phyloP scores from a whole-genome alignment of 2,888 invertebrate genomes.

The Drosophila rubida region DNA sequence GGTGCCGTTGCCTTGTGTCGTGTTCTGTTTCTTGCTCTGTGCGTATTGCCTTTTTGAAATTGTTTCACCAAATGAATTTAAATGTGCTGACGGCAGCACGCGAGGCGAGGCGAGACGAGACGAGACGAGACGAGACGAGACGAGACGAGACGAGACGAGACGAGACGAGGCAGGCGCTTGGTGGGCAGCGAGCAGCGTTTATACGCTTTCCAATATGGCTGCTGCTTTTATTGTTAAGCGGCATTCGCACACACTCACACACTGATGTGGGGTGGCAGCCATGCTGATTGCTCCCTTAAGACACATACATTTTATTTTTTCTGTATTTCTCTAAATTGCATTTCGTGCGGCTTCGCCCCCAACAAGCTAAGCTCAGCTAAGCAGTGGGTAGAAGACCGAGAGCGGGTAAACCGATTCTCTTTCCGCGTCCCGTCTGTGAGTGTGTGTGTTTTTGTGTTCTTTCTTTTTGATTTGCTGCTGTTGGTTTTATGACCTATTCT shows the following conservation, averaged over 20 bases:
- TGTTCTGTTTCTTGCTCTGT: slow-evolving; percentile 27
- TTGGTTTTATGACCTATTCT: slow-evolving; percentile 53
- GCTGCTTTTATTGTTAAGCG: slow-evolving; percentile 55
- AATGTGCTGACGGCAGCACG: slow-evolving; percentile 72
- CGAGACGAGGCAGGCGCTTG: not conserved
- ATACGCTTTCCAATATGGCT: slow-evolving; percentile 58
- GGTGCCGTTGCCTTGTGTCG: slow-evolving; percentile 29
- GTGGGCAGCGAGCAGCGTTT: slow-evolving; percentile 20
- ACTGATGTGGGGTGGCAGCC: slow-evolving; percentile 9
- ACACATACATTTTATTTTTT: slow-evolving; percentile 64
- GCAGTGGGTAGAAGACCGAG: not conserved
- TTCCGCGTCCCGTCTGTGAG: no score
- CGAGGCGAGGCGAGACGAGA: no score
- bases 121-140: no score
- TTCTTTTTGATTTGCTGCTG: slow-evolving; percentile 39
- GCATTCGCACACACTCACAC: slow-evolving; percentile 17
- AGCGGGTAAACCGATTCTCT: slow-evolving; percentile 3
- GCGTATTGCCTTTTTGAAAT: slow-evolving; percentile 57
- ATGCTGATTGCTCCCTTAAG: slow-evolving; percentile 78
- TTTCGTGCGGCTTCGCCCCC: slow-evolving; percentile 34
- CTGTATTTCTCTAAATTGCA: slow-evolving; percentile 68
- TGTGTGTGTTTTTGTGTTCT: not conserved
- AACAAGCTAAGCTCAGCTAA: slow-evolving; percentile 10
- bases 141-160: no score
- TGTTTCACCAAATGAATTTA: slow-evolving; percentile 76